phyloP scores from a whole-genome alignment of 2,888 invertebrate genomes.

The Archips xylosteana region DNA sequence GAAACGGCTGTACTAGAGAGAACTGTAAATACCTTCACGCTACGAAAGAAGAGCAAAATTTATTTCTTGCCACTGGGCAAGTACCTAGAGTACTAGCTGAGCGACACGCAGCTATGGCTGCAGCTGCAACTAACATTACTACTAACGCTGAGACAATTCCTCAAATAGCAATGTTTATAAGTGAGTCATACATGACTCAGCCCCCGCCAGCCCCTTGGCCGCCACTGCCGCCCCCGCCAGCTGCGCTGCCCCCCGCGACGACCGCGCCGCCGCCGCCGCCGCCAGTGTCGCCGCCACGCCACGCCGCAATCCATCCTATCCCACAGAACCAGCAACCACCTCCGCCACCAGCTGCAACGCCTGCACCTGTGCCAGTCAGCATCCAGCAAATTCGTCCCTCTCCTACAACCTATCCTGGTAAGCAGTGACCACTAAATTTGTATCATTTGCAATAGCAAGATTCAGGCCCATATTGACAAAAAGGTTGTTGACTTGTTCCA shows the following conservation, averaged over 20 bases:
- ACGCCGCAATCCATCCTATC: constrained; percentile 52
- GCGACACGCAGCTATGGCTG: constrained; percentile 62
- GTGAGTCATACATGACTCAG: constrained; percentile 46
- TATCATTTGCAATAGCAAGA: neutral
- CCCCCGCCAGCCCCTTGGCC: constrained; percentile 57
- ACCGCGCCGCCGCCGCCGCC: constrained; percentile 46
- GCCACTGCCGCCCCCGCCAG: constrained; percentile 52
- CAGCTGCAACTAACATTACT: constrained; percentile 39
- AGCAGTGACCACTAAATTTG: neutral
- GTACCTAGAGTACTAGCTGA: constrained; percentile 67
- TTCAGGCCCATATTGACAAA: neutral
- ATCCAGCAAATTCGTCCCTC: constrained; percentile 42
- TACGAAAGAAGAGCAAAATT: constrained; percentile 66
- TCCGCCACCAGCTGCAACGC: constrained; percentile 44
- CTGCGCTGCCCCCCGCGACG: constrained; percentile 43
- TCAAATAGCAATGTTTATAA: constrained; percentile 53
- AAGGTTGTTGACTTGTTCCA: too few relatives aligned
- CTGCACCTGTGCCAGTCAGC: constrained; percentile 25
- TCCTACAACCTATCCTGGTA: constrained; percentile 54
- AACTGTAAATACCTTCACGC: constrained; percentile 72
- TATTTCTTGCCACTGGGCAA: constrained; percentile 62
- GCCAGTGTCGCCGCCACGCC: constrained; percentile 49
- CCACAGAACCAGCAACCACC: constrained; percentile 49
- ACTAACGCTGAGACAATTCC: constrained; percentile 50
- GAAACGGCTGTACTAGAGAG: constrained; percentile 63